Base-by-base conservation (phyloP, 1,140 invertebrate species). In the Drosophila quadrilineata region DNA sequence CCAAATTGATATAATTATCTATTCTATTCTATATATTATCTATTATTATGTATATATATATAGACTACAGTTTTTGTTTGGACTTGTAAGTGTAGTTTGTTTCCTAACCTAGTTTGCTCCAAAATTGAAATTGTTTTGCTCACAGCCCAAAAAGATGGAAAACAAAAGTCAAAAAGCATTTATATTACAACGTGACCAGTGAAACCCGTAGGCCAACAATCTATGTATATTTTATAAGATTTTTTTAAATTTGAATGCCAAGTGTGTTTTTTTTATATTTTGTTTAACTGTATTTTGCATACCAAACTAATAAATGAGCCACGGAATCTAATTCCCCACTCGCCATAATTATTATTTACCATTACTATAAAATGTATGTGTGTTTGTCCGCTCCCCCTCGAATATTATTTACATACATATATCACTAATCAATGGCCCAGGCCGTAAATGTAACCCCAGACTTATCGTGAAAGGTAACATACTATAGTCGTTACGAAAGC, bases 231-330 rank as follows among this genome's bases (percentile, higher is more conserved):
- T 45, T 57, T 57, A n/a, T 69, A 68, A 72, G 58, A 68, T 68
- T 71, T 68, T 33, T n/a, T n/a, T n/a, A n/a, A n/a, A 49, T 71
- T 59, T 48, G 26, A 71, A 65, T 53, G 40, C 56, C 64, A 74
- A 80, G 72, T 72, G 72, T 66, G n/a, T n/a, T n/a, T n/a, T n/a
- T n/a, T n/a, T n/a, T n/a, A n/a, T n/a, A n/a, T n/a, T n/a, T n/a
- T n/a, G n/a, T 76, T 82, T 72, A 76, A 79, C 50, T 79, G 50
- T 74, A 79, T 66, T 75, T 68, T 63, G 70, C 64, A 72, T 73
- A 73, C 52, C 70, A 73, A 71, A 82, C 77, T 82, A 82, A 82
- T 84, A 82, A 84, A 82, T 60, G 77, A 77, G 77, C 60, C 60
- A 64, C 45, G 76, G 76, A 82, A 82, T 82, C 14, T 22, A 68